A percentile compares a stretch with the other conserved stretches of the same genome.
Evolutionary conservation across 2,113 vertebrate species (phyloP).

Genomic region (Cochlearius cochlearius): DNA sequence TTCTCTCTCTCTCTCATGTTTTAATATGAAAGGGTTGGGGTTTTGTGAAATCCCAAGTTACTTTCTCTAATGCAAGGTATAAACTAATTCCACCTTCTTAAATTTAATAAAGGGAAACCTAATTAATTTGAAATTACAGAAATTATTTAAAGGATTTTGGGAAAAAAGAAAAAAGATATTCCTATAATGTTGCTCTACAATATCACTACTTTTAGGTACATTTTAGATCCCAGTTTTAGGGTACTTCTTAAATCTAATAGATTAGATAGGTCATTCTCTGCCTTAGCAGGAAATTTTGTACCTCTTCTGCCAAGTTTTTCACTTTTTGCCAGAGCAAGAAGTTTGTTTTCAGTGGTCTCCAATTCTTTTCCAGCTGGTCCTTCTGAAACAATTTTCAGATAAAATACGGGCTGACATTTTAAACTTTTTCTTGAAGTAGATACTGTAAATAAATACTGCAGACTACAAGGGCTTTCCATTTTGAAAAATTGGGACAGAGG

Average conservation of each 20-base stretch:
- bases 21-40: background rate
- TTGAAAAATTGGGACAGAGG: background rate
- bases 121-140: background rate
- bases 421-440: conserved; percentile 30
- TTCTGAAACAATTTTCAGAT: background rate
- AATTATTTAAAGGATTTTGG: background rate
- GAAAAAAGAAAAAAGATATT: background rate
- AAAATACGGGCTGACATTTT: conserved; percentile 36
- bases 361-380: conserved; percentile 2
- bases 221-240: background rate
- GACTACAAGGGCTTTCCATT: background rate
- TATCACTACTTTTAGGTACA: background rate
- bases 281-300: background rate
- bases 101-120: background rate
- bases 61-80: background rate
- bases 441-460: background rate
- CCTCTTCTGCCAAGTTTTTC: background rate
- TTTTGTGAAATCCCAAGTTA: background rate
- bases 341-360: background rate
- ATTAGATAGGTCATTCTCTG: background rate
- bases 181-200: background rate
- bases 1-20: background rate
- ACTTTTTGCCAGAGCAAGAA: conserved; percentile 19
- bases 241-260: background rate
- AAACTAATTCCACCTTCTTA: background rate